Base-by-base conservation (phyloP, 2,113 vertebrate genomes). In the Datnioides undecimradiatus region DNA sequence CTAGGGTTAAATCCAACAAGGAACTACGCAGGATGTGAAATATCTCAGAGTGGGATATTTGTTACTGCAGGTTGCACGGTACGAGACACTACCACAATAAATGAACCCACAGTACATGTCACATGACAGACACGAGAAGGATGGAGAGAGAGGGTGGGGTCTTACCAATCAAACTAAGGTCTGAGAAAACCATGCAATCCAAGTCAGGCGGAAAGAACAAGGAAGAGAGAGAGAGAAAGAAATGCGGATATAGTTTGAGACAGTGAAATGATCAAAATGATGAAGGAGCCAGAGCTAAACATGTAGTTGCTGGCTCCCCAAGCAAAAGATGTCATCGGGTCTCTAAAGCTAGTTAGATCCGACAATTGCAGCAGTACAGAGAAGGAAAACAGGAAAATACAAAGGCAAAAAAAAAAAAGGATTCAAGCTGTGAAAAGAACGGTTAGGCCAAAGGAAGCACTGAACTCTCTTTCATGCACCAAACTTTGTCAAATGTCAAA, bases 81-180 rank as follows among this genome's bases (percentile, higher is more conserved):
- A 85, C 71, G 31, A 52, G 5, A 73, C 27, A 83, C 69, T 58
- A 84, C 36, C 4, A 86, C 72, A 60, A 79, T 64, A 41, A 48
- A 90, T 48, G 83, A 63, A 55, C 29, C 16, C 65, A 84, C 79
- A 76, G 80, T 73, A 92, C 72, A 49, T 2, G 36, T 83, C 64
- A 90, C 84, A 90, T 79, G 79, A 90, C 77, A n/a, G 82, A 88
- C 68, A 77, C 68, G 82, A 78, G 72, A 83, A 82, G 87, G 90
- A 88, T 92, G 91, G 87, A 89, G 48, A 90, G 87, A 94, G 93
- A 90, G 93, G 95, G 94, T 95, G 83, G 83, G 94, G 92, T 96
- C 98, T 98, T 98, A 99, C 97, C 97, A 97, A 97, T 97, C 95
- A 98, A 97, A 98, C 96, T 97, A 96, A 95, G 97, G 94, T 97